Evolutionary conservation across 2,797 vertebrate species (phyloP).

Genomic region (Bovichtus diacanthus): DNA sequence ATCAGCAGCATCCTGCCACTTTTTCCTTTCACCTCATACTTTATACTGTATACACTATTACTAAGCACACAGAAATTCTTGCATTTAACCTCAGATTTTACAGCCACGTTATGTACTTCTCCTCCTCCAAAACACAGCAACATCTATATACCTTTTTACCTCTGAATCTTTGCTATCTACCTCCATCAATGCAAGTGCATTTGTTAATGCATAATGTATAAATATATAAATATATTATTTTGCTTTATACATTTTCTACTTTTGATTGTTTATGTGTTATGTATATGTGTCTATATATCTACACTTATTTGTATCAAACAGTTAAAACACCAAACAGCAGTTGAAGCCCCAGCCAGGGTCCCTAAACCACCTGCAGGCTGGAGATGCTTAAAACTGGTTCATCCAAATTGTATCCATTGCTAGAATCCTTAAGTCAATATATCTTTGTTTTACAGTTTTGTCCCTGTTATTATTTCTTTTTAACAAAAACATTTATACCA

Average conservation of each 20-base stretch:
- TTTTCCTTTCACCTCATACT: slow-evolving; percentile 68
- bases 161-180: slow-evolving; percentile 83
- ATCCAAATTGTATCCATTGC: slow-evolving; percentile 37
- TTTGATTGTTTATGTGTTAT: slow-evolving; percentile 69
- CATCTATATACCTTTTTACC: slow-evolving; percentile 74
- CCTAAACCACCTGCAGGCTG: slow-evolving; percentile 29
- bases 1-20: slow-evolving; percentile 78
- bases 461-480: slow-evolving; percentile 20
- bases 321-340: slow-evolving; percentile 45
- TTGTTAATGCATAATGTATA: slow-evolving; percentile 79
- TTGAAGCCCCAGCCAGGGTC: slow-evolving; percentile 25
- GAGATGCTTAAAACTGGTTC: slow-evolving; percentile 47
- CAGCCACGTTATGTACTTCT: slow-evolving; percentile 58
- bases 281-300: slow-evolving; percentile 61
- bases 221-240: slow-evolving; percentile 82
- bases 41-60: slow-evolving; percentile 68
- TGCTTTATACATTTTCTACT: slow-evolving; percentile 83
- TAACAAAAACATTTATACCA: slow-evolving; percentile 30
- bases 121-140: slow-evolving; percentile 76
- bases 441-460: slow-evolving; percentile 41
- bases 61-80: slow-evolving; percentile 67
- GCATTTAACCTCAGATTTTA: slow-evolving; percentile 58
- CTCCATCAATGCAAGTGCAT: slow-evolving; percentile 79
- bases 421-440: slow-evolving; percentile 27
- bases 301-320: slow-evolving; percentile 55